phyloP scores from a whole-genome alignment of 1,140 invertebrate species.

The Vollenhovia emeryi region DNA sequence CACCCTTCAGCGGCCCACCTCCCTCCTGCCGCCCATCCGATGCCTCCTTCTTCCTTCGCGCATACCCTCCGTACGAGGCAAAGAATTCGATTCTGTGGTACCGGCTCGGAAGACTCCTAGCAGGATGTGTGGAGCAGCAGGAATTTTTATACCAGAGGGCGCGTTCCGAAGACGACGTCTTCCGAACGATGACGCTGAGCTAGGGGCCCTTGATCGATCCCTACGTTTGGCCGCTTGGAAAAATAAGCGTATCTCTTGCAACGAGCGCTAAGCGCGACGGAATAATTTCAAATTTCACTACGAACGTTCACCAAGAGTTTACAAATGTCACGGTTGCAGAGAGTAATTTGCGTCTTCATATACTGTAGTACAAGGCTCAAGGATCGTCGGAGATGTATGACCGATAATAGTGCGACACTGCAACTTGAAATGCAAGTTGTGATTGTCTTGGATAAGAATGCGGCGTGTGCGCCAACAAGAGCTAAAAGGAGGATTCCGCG shows the following conservation, averaged over 20 bases:
- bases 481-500: conserved; percentile 66
- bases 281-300: conserved; percentile 4
- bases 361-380: not conserved
- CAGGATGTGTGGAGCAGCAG: conserved; percentile 54
- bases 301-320: not conserved
- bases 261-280: not conserved
- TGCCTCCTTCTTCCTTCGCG: conserved; percentile 42
- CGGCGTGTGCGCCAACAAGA: conserved; percentile 57
- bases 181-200: conserved; percentile 49
- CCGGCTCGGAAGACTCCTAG: conserved; percentile 62
- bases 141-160: conserved; percentile 68
- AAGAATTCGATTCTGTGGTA: conserved; percentile 78
- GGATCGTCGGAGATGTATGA: not conserved
- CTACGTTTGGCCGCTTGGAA: not conserved
- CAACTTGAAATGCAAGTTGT: conserved; percentile 33
- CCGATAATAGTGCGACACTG: not conserved
- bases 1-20: conserved; percentile 65
- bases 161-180: conserved; percentile 45
- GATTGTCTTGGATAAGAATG: conserved; percentile 66
- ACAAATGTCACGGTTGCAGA: not conserved
- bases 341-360: not conserved
- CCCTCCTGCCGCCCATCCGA: not conserved
- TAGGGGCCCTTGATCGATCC: conserved; percentile 42
- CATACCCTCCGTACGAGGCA: conserved; percentile 64
- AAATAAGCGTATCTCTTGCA: not conserved